Conservation (phyloP, 2,888 invertebrate genomes). For the Rhamphomyia laevipes region DNA sequence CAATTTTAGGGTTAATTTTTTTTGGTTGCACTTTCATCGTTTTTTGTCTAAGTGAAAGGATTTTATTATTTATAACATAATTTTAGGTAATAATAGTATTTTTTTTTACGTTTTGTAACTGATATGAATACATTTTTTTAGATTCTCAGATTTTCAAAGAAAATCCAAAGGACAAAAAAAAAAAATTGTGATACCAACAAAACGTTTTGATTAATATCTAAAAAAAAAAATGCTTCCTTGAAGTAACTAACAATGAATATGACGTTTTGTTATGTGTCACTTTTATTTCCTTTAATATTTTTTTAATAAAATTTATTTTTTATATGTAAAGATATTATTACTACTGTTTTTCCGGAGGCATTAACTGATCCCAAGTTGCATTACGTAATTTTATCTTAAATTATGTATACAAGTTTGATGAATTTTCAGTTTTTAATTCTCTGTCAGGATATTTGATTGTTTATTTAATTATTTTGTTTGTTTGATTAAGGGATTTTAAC, state of each 20-base stretch:
- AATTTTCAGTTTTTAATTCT: no score
- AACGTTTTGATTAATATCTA: background rate
- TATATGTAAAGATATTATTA: background rate
- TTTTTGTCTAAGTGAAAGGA: background rate
- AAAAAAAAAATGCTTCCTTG: background rate
- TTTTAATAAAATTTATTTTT: background rate
- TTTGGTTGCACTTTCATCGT: no score
- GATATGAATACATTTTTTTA: background rate
- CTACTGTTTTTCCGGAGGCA: background rate
- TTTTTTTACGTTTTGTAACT: background rate
- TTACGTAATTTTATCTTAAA: no score
- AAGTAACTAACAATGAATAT: background rate
- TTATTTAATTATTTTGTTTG: no score
- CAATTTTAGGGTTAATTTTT: background rate
- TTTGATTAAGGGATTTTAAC: no score
- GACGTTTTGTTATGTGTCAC: background rate
- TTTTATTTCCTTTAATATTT: background rate
- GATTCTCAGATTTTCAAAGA: no score
- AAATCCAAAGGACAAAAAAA: no score
- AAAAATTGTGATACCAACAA: background rate
- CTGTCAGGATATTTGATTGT: no score
- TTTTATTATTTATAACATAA: background rate
- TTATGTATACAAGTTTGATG: no score
- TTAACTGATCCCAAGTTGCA: background rate
- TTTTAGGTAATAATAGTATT: background rate